Percentiles rank a stretch among this genome's conserved stretches.
These are phyloP conservation scores for Drosophila fulvimacula DNA, from an alignment of 2,888 invertebrate species.

Conservation along the genomic window DNA sequence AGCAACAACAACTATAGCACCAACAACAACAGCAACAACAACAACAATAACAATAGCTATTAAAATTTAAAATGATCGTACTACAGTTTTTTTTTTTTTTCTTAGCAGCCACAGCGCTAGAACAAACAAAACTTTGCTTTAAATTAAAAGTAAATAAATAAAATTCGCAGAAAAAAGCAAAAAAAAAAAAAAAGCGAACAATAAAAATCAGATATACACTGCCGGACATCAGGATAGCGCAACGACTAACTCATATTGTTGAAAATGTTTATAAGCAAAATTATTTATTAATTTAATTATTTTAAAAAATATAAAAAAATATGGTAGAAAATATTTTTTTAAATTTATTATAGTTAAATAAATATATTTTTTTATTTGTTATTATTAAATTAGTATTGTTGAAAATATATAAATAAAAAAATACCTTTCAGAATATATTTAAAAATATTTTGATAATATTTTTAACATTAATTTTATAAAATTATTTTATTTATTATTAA, in stretches of 20 bases:
- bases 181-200: constrained; percentile 19
- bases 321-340: too few species aligned
- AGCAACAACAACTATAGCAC: constrained; percentile 40
- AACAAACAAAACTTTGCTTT: constrained; percentile 53
- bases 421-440: too few species aligned
- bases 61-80: constrained; percentile 47
- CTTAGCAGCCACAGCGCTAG: constrained; percentile 15
- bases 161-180: constrained; percentile 25
- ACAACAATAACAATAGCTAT: constrained; percentile 38
- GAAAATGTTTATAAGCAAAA: neutral
- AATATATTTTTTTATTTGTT: too few species aligned
- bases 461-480: too few species aligned
- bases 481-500: too few species aligned
- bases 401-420: too few species aligned
- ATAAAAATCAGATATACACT: neutral
- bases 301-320: too few species aligned
- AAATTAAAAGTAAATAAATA: constrained; percentile 69
- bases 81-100: constrained; percentile 30
- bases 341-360: too few species aligned
- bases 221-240: neutral
- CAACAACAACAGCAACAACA: constrained; percentile 40
- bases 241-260: too few species aligned
- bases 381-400: too few species aligned
- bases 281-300: neutral
- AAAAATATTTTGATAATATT: too few species aligned